These are phyloP conservation scores for Helarctos malayanus DNA, from an alignment of 2,797 vertebrate genomes.

Conservation along the genomic window DNA sequence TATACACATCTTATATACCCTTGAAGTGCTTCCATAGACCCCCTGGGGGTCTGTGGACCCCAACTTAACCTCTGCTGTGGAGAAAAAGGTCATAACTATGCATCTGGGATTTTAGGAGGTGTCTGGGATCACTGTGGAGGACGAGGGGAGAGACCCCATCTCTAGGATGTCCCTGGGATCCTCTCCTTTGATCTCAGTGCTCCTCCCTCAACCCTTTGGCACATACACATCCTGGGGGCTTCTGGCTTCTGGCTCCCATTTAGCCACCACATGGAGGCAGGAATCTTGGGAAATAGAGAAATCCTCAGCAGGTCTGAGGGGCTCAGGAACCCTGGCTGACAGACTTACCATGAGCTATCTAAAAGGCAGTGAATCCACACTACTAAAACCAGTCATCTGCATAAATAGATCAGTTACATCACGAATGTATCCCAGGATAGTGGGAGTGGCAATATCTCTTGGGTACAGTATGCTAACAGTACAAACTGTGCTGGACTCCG, in stretches of 20 bases:
- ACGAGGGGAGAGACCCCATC: neutral
- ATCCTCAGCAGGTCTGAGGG: neutral
- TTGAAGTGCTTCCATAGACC: neutral
- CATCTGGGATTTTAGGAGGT: neutral
- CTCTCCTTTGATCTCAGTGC: neutral
- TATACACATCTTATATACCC: neutral
- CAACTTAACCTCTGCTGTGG: neutral
- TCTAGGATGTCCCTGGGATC: neutral
- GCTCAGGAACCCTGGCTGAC: neutral
- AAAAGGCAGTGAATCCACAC: neutral
- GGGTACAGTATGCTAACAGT: neutral
- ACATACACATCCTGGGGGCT: neutral
- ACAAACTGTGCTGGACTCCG: neutral
- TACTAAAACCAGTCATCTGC: neutral
- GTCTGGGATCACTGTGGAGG: neutral
- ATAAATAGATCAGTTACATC: neutral
- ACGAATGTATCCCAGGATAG: neutral
- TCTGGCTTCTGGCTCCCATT: constrained; percentile 1
- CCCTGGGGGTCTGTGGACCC: neutral
- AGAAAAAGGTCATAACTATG: neutral
- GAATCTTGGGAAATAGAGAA: neutral
- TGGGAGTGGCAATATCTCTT: neutral
- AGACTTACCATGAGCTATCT: neutral
- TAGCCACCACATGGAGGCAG: neutral
- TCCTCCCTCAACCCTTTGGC: neutral